phyloP scores from a whole-genome alignment of 2,113 vertebrate genomes.

The Atractosteus spatula region DNA sequence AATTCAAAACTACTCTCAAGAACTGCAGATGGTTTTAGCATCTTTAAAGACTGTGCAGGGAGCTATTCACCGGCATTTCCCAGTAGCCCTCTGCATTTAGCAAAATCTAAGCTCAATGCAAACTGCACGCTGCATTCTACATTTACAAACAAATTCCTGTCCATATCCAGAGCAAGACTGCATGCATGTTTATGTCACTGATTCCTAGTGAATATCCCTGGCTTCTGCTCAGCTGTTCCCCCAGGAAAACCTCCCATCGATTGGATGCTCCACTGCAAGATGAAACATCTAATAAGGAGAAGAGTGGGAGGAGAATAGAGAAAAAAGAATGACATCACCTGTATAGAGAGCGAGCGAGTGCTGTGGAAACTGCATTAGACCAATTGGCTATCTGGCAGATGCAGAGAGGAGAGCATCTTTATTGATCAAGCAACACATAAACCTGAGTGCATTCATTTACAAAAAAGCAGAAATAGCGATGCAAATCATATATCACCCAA shows the following conservation, averaged over 20 bases:
- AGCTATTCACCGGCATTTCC: slow-evolving; percentile 49
- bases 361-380: slow-evolving; percentile 90
- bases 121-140: slow-evolving; percentile 12
- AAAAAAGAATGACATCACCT: slow-evolving; percentile 87
- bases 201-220: slow-evolving; percentile 38
- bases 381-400: slow-evolving; percentile 86
- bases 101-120: slow-evolving; percentile 50
- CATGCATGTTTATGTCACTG: slow-evolving; percentile 36
- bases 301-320: slow-evolving; percentile 84
- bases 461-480: slow-evolving; percentile 37
- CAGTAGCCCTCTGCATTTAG: slow-evolving; percentile 58
- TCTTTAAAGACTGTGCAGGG: no score
- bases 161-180: slow-evolving; percentile 65
- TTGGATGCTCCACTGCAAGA: slow-evolving; percentile 86
- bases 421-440: slow-evolving; percentile 70
- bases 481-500: background rate
- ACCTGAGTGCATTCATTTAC: slow-evolving; percentile 34
- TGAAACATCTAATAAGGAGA: slow-evolving; percentile 87
- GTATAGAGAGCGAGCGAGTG: slow-evolving; percentile 64
- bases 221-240: slow-evolving; percentile 71
- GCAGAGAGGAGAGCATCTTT: slow-evolving; percentile 76
- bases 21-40: no score
- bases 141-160: slow-evolving; percentile 5
- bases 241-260: slow-evolving; percentile 78
- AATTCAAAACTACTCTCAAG: no score